Evolutionary conservation across 2,888 invertebrate genomes (phyloP).

Genomic region (Sesia apiformis): DNA sequence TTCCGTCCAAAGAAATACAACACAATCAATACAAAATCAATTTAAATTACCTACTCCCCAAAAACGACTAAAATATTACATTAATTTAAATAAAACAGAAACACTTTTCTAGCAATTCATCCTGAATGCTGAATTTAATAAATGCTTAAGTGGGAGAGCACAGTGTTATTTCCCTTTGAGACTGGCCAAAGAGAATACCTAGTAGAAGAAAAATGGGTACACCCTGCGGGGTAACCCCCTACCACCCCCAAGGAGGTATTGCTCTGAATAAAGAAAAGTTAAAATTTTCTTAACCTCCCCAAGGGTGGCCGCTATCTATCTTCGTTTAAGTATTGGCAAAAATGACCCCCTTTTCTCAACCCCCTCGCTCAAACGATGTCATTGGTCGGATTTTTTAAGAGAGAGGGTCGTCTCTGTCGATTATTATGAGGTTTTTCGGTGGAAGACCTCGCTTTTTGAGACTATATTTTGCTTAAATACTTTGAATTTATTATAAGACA

Average conservation of each 20-base stretch:
- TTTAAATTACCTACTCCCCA: background rate
- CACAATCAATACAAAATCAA: background rate
- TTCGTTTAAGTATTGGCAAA: slow-evolving; percentile 73
- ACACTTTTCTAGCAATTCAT: slow-evolving; percentile 56
- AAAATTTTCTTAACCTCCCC: slow-evolving; percentile 69
- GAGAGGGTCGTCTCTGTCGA: background rate
- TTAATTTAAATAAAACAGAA: slow-evolving; percentile 9
- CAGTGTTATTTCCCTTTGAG: slow-evolving; percentile 62
- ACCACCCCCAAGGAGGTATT: slow-evolving; percentile 25
- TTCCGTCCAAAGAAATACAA: too few relatives aligned
- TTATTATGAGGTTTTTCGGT: background rate
- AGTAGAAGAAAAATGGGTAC: slow-evolving; percentile 57
- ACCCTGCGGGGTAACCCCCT: slow-evolving; percentile 18
- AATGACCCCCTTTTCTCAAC: slow-evolving; percentile 52
- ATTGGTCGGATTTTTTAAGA: slow-evolving; percentile 37
- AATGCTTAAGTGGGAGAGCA: slow-evolving; percentile 56
- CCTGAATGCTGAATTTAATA: slow-evolving; percentile 65
- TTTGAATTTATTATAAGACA: too few relatives aligned
- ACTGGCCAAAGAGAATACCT: slow-evolving; percentile 61
- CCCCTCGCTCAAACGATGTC: slow-evolving; percentile 44
- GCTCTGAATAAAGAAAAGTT: slow-evolving; percentile 72
- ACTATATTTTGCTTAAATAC: too few relatives aligned
- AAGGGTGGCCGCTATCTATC: slow-evolving; percentile 56
- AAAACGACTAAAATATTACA: background rate
- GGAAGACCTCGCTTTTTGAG: too few relatives aligned